Evolutionary conservation across 37 sponge, comb jelly and placozoan genomes (phyloP).

Genomic region (Aphrocallistes beatrix): DNA sequence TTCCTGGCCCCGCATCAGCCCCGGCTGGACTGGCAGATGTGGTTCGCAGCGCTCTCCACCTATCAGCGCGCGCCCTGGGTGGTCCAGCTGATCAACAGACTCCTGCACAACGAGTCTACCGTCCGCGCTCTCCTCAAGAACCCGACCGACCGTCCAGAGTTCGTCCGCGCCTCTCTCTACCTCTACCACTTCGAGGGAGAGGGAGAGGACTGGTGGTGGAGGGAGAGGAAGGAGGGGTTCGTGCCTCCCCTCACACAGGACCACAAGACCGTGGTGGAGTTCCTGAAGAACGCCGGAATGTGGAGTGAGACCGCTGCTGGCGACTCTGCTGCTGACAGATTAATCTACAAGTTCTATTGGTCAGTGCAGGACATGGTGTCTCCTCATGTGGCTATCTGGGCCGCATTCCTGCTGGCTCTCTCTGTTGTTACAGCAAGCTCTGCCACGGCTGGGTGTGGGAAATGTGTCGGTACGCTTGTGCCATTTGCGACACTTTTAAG

Average conservation of each 20-base stretch:
- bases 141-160: not conserved
- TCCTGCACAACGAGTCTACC: conserved; percentile 52
- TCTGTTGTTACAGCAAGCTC: not conserved
- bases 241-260: conserved; percentile 51
- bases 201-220: conserved; percentile 56
- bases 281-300: conserved; percentile 39
- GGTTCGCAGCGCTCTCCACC: conserved; percentile 90
- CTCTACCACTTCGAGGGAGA: conserved; percentile 22
- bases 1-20: conserved; percentile 87
- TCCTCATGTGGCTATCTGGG: conserved; percentile 21
- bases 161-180: conserved; percentile 25
- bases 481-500: too few relatives aligned
- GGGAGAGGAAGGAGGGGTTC: conserved; percentile 49
- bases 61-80: conserved; percentile 90
- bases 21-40: conserved; percentile 98
- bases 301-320: not conserved
- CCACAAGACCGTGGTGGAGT: conserved; percentile 45
- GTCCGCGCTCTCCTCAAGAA: conserved; percentile 20
- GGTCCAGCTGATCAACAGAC: conserved; percentile 58
- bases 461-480: too few relatives aligned
- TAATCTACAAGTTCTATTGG: not conserved
- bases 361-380: not conserved
- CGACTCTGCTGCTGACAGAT: not conserved
- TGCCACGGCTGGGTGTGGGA: too few relatives aligned
- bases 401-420: not conserved